phyloP scores from a whole-genome alignment of 2,888 invertebrate species.

The Strigamia transsilvanica region DNA sequence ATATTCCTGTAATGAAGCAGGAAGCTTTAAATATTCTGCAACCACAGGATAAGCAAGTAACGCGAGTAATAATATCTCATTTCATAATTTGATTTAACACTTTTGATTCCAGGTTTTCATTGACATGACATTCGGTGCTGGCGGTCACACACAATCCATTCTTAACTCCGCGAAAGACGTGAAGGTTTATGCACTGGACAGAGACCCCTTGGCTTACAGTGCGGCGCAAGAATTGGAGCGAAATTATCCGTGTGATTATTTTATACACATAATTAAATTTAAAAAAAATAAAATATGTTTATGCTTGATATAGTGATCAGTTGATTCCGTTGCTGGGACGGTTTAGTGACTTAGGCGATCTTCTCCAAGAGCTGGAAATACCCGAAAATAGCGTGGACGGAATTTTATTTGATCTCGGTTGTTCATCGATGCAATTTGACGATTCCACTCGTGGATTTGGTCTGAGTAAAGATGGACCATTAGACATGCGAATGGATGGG shows the following conservation, averaged over 20 bases:
- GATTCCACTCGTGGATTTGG: conserved; percentile 84
- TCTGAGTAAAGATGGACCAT: conserved; percentile 80
- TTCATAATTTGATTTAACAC: background rate
- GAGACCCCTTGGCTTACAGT: conserved; percentile 82
- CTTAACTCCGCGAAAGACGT: conserved; percentile 73
- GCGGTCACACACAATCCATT: conserved; percentile 83
- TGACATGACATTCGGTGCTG: conserved; percentile 97
- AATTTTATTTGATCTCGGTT: conserved; percentile 90
- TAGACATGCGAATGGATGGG: conserved; percentile 97
- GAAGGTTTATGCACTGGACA: conserved; percentile 81
- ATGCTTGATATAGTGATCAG: conserved; percentile 64
- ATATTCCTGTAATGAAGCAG: conserved; percentile 78
- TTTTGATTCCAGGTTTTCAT: conserved; percentile 71
- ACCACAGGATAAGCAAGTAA: conserved; percentile 66
- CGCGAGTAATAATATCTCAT: background rate
- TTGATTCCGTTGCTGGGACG: conserved; percentile 82
- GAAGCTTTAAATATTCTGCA: conserved; percentile 76
- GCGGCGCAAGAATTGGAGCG: conserved; percentile 73
- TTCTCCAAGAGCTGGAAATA: conserved; percentile 72
- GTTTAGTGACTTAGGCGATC: conserved; percentile 83
- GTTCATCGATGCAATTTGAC: conserved; percentile 95
- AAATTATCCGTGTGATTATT: conserved; percentile 69
- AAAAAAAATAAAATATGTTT: background rate
- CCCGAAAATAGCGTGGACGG: conserved; percentile 76
- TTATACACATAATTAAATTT: background rate